Base-by-base conservation (phyloP, 2,113 vertebrate species). In the Guaruba guarouba region DNA sequence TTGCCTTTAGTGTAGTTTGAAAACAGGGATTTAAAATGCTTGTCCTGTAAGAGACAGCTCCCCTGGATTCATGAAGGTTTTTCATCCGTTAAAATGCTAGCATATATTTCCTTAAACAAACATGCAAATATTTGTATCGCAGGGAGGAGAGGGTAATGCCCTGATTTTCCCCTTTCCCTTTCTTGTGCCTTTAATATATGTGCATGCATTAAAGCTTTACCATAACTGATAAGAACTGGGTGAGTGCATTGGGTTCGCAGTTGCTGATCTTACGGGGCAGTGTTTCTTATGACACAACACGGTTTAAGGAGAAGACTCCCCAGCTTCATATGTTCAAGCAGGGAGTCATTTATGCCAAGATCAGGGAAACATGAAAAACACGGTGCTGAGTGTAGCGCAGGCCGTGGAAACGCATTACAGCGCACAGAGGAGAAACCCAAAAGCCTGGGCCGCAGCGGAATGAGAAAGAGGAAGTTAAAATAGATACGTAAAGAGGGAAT, bases 401-500 rank as follows among this genome's bases (percentile, higher is more conserved):
- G 90, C 82, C 96, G 66, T 28, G 76, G 62, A 63, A 88, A n/a
- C 2, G 1, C 44, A 43, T 82, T 68, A 48, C 6, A 7, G 86
- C 54, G 5, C 18, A 2, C 33, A 29, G 74, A 82, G 64, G 37
- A 87, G 85, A 94, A 96, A 61, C 22, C 59, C 75, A 51, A 94
- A 92, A 95, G 76, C 54, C 20, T 23, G 51, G 83, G 74, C 59
- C 4, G 0, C 63, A 44, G 81, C 79, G 85, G 88, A 95, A 68
- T 48, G 80, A 90, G 71, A 91, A 95, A 74, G 83, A 87, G 96
- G 97, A 97, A 98, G 93, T 55, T 35, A 55, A 96, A 96, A 82
- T 44, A 20, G 67, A 88, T 87, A 59, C 24, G 14, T 78, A 52
- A 63, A 95, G 95, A 94, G 80, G 93, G 80, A 95, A 95, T 97